Evolutionary conservation across 1,140 invertebrate species (phyloP), one percentile per base, ranked within the genome.

Genomic region (Lepidurus couesii): DNA sequence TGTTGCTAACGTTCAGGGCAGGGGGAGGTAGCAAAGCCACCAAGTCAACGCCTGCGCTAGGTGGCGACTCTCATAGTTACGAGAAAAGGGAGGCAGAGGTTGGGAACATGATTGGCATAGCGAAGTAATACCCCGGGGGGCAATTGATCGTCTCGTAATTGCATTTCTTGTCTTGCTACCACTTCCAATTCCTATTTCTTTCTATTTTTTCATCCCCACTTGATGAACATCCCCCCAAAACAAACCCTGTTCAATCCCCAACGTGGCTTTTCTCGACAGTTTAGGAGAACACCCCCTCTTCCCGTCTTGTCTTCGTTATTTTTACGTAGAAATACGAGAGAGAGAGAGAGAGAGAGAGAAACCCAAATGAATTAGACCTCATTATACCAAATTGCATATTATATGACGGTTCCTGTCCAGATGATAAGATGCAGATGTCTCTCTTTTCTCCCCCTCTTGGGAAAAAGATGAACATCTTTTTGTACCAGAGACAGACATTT

Each of bases 61-160:
- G 53, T 65, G 53, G 53, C 53, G 53, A 7, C 53, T 65, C 53
- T 16, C 5, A 65, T 7, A 65, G 53, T 65, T 21, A 13, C 16
- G 53, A 13, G 53, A 65, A 21, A 65, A 65, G 53, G 53, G 8
- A 65, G 53, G 16, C 53, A 65, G 21, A n/a, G 53, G 53, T 7
- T 65, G n/a, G n/a, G 53, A 65, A 65, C 53, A 21, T 21, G 53
- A 65, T 65, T 65, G 53, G 16, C 53, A 65, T 65, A 65, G 13
- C 53, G 53, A 65, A 65, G 53, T 65, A 65, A 65, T 65, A 65
- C 53, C 53, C n/a, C 53, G 53, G 53, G 53, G 53, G 53, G 53
- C 53, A 65, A 65, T 65, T 65, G 53, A 65, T 65, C 53, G 53
- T 65, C 53, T 65, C 13, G 53, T 65, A 65, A 65, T 65, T 65